phyloP scores from a whole-genome alignment of 2,797 vertebrate species.

The Peromyscus eremicus region DNA sequence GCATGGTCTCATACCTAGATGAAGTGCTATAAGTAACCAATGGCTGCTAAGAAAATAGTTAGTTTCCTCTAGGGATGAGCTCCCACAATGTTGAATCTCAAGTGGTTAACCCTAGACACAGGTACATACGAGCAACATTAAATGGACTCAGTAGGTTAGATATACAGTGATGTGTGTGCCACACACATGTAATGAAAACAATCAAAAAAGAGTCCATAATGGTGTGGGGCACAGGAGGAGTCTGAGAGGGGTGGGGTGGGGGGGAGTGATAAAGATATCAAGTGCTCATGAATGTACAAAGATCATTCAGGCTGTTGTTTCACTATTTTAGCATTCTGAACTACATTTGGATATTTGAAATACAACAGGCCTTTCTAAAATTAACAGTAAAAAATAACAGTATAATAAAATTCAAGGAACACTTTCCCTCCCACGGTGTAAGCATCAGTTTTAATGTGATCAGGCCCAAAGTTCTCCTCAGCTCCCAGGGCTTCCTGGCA shows the following conservation, averaged over 20 bases:
- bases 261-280: not conserved
- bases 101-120: not conserved
- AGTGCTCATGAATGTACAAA: not conserved
- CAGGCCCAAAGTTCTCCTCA: not conserved
- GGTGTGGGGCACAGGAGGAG: not conserved
- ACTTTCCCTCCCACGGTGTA: not conserved
- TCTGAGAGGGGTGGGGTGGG: not conserved
- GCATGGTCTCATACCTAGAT: not conserved
- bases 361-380: not conserved
- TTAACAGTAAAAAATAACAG: not conserved
- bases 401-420: not conserved
- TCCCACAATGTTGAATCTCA: not conserved
- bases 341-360: not conserved
- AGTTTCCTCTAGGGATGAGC: not conserved
- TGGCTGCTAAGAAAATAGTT: not conserved
- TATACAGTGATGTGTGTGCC: not conserved
- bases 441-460: not conserved
- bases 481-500: not conserved
- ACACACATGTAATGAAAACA: not conserved
- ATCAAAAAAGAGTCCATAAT: not conserved
- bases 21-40: not conserved
- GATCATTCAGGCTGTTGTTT: not conserved
- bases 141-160: not conserved
- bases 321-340: not conserved
- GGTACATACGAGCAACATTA: not conserved